phyloP scores from a whole-genome alignment of 2,797 vertebrate species.

The Acridotheres tristis region DNA sequence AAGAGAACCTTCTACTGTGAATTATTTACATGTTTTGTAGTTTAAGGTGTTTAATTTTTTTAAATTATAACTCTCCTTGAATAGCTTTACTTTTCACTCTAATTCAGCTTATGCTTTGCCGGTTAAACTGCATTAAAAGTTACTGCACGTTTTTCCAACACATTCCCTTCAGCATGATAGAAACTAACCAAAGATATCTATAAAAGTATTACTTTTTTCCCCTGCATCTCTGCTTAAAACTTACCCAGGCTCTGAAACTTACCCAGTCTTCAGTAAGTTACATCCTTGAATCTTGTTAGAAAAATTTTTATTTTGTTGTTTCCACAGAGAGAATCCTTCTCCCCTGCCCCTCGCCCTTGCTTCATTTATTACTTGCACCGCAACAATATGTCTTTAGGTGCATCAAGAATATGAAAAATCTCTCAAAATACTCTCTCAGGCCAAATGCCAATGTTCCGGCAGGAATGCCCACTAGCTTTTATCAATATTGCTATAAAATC shows the following conservation, averaged over 20 bases:
- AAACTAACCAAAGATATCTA: background rate
- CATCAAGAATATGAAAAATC: background rate
- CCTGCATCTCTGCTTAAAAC: background rate
- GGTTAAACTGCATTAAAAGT: background rate
- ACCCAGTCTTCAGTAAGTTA: background rate
- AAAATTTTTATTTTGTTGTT: background rate
- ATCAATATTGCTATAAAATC: constrained; percentile 32
- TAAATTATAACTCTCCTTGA: background rate
- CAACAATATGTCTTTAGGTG: background rate
- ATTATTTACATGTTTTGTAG: background rate
- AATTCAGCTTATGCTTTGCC: background rate
- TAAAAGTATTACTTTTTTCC: background rate
- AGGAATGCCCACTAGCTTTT: constrained; percentile 13
- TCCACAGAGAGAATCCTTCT: background rate
- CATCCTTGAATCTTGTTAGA: background rate
- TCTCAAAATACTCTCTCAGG: background rate
- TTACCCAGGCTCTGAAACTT: background rate
- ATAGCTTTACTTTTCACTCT: background rate
- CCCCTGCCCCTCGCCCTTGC: accelerated
- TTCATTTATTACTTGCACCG: background rate
- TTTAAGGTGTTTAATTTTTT: background rate
- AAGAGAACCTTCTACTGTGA: background rate
- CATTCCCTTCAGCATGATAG: background rate
- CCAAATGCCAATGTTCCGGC: background rate
- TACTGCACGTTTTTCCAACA: accelerated